Conservation (phyloP, 2,797 vertebrate genomes). For the Neosilurus mollespiculum region DNA sequence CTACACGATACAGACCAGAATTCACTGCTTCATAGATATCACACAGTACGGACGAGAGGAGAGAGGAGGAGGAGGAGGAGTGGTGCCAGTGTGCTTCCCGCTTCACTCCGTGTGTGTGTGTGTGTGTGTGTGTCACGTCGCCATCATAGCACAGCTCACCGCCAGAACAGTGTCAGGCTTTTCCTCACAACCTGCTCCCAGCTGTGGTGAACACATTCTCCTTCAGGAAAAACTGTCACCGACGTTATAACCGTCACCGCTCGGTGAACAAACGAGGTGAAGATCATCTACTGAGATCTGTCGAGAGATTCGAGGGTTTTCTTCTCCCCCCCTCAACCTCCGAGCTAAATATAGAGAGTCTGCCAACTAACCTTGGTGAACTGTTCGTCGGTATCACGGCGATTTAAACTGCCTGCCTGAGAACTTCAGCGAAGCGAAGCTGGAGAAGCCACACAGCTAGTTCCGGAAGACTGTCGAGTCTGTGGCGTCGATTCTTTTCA, state of each 20-base stretch:
- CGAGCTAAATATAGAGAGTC: conserved; percentile 58
- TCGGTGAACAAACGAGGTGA: conserved; percentile 2
- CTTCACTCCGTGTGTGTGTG: conserved; percentile 71
- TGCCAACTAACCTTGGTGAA: conserved; percentile 51
- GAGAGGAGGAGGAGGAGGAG: conserved; percentile 27
- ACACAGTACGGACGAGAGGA: conserved; percentile 8
- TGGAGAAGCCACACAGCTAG: conserved; percentile 6
- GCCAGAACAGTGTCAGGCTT: conserved; percentile 62
- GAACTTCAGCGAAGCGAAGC: conserved; percentile 16
- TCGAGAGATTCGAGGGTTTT: conserved; percentile 11
- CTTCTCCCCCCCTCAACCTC: conserved; percentile 1
- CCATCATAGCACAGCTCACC: conserved; percentile 80
- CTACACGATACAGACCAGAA: conserved; percentile 16
- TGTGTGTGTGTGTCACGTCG: conserved; percentile 81
- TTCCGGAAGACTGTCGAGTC: conserved; percentile 32
- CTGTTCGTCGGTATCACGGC: conserved; percentile 57
- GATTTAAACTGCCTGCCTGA: conserved; percentile 65
- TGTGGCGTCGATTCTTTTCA: conserved; percentile 23
- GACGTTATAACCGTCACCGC: neutral
- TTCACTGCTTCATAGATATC: neutral
- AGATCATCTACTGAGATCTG: conserved; percentile 15
- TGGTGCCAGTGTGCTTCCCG: conserved; percentile 70
- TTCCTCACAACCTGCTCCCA: conserved; percentile 32
- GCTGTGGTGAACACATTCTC: conserved; percentile 41
- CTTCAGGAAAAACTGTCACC: conserved; percentile 30